Evolutionary conservation across 1,140 invertebrate species (phyloP).

Genomic region (Aleiodes sp.): DNA sequence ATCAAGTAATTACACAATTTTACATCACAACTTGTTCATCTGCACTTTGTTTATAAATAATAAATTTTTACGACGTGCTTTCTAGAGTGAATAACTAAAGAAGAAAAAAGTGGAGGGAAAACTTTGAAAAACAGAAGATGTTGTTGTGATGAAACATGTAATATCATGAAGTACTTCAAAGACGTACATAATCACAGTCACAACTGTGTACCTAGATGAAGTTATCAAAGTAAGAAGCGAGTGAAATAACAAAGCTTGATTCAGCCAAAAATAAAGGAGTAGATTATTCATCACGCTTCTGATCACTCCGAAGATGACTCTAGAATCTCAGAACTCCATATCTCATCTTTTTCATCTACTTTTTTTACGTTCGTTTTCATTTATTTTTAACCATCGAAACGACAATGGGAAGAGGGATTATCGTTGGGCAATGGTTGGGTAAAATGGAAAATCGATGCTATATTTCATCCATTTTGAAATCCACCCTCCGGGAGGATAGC

Average conservation of each 20-base stretch:
- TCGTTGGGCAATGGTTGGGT: conserved; percentile 25
- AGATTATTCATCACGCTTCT: background rate
- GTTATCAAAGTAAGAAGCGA: background rate
- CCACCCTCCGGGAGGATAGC: background rate
- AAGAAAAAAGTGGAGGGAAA: too few relatives aligned
- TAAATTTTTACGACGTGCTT: background rate
- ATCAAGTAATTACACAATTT: too few relatives aligned
- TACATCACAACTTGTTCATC: too few relatives aligned
- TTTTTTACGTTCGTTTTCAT: conserved; percentile 18
- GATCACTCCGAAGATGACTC: background rate
- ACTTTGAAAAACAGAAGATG: too few relatives aligned
- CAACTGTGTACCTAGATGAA: conserved; percentile 28
- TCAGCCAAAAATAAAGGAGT: background rate
- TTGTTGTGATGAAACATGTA: background rate
- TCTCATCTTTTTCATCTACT: too few relatives aligned
- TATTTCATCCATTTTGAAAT: conserved; percentile 55
- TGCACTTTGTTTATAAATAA: background rate
- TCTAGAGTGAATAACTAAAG: too few relatives aligned
- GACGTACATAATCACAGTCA: conserved; percentile 29
- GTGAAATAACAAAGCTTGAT: background rate
- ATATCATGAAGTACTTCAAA: conserved; percentile 11
- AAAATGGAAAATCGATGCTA: conserved; percentile 58
- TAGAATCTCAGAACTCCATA: too few relatives aligned
- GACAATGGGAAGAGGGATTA: conserved; percentile 30
- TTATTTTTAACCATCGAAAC: conserved; percentile 40